Evolutionary conservation across 1,140 invertebrate species (phyloP).

Genomic region (Drosophila watanabei): DNA sequence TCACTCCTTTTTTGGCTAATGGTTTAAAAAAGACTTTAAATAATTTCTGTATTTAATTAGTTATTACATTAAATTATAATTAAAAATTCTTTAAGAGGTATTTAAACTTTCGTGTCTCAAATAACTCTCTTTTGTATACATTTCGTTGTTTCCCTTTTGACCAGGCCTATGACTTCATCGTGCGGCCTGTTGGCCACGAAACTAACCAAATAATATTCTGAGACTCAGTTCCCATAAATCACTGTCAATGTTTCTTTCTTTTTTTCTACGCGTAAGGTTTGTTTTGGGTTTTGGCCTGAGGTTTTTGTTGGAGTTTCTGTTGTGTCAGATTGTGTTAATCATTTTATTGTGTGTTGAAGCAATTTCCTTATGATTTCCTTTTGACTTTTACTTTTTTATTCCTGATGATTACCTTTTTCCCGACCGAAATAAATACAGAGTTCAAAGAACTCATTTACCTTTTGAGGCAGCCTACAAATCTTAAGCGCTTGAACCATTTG

Average conservation of each 20-base stretch:
- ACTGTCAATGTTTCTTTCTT: slow-evolving; percentile 47
- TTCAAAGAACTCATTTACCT: slow-evolving; percentile 61
- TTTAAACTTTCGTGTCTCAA: background rate
- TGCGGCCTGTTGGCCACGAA: slow-evolving; percentile 26
- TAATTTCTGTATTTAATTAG: no score
- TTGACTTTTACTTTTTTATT: slow-evolving; percentile 40
- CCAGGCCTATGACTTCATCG: slow-evolving; percentile 69
- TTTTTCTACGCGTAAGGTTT: slow-evolving; percentile 19
- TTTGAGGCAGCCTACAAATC: slow-evolving; percentile 2
- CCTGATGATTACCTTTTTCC: slow-evolving; percentile 23
- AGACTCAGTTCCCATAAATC: slow-evolving; percentile 67
- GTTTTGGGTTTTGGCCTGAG: slow-evolving; percentile 23
- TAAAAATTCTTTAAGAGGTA: background rate
- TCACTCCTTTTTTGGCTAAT: no score
- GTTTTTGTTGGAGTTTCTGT: background rate
- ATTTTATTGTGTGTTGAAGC: slow-evolving; percentile 46
- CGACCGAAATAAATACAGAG: slow-evolving; percentile 7
- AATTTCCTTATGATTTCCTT: slow-evolving; percentile 47
- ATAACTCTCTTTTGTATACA: background rate
- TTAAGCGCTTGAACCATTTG: slow-evolving; percentile 12
- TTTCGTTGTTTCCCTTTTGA: slow-evolving; percentile 1
- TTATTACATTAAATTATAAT: background rate
- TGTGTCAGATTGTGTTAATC: slow-evolving; percentile 35
- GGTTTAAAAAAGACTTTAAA: no score
- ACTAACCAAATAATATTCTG: slow-evolving; percentile 49